phyloP scores from a whole-genome alignment of 1,140 invertebrate genomes.

The Aphaenogaster ashmeadi region DNA sequence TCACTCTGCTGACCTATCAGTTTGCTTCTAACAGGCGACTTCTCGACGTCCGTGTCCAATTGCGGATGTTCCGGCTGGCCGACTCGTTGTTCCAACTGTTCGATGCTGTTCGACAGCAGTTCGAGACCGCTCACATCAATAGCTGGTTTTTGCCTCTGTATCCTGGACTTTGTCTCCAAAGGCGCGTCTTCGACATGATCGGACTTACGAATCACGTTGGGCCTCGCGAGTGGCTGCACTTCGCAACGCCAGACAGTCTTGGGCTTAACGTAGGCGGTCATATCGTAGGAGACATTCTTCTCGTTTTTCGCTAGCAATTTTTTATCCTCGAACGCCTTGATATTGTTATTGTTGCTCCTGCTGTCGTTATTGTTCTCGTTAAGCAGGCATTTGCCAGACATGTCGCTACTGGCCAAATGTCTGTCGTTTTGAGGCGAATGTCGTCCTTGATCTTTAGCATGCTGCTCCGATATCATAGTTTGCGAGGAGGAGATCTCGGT shows the following conservation, averaged over 20 bases:
- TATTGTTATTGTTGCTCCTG: conserved; percentile 74
- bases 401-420: not conserved
- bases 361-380: conserved; percentile 73
- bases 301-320: conserved; percentile 57
- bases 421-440: not conserved
- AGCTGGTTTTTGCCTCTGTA: conserved; percentile 73
- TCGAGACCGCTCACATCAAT: conserved; percentile 93
- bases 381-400: conserved; percentile 28
- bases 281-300: conserved; percentile 39
- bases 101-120: conserved; percentile 93
- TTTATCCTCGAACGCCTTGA: conserved; percentile 6
- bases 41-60: conserved; percentile 71
- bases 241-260: conserved; percentile 48
- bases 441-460: not conserved
- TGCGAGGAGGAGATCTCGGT: conserved; percentile 51
- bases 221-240: not conserved
- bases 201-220: not conserved
- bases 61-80: conserved; percentile 83
- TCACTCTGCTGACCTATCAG: conserved; percentile 74
- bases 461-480: not conserved
- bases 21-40: conserved; percentile 75
- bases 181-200: conserved; percentile 31
- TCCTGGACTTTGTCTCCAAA: conserved; percentile 3
- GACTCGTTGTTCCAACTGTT: conserved; percentile 89
- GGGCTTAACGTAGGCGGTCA: conserved; percentile 30